Percentiles rank a stretch among this genome's conserved stretches.
Conservation (phyloP, 2,888 invertebrate species). For the Acronicta leporina region DNA sequence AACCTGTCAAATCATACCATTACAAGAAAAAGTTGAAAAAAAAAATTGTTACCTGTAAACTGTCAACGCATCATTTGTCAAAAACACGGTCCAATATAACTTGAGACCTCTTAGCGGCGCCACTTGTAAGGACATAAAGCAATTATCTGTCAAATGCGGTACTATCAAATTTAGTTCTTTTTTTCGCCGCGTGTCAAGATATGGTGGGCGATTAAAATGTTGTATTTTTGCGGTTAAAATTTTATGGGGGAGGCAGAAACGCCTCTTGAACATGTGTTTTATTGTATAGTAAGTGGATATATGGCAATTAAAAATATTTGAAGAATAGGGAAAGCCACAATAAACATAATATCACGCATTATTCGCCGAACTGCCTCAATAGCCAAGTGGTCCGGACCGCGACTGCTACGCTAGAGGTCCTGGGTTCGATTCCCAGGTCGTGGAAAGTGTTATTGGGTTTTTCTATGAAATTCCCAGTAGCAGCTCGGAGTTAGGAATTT, state of each 20-base stretch:
- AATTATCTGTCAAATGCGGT: slow-evolving; percentile 3
- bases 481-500: too few species aligned
- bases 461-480: too few species aligned
- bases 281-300: background rate
- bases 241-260: slow-evolving; percentile 3
- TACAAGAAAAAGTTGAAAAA: slow-evolving; percentile 48
- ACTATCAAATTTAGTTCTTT: slow-evolving; percentile 8
- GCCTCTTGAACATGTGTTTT: slow-evolving; percentile 15
- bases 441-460: too few species aligned
- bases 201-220: slow-evolving; percentile 2
- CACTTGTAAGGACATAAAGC: slow-evolving; percentile 2
- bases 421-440: too few species aligned
- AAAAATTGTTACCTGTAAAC: slow-evolving; percentile 59
- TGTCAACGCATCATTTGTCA: slow-evolving; percentile 79
- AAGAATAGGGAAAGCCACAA: too few species aligned
- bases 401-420: too few species aligned
- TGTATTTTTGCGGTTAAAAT: slow-evolving; percentile 6
- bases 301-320: slow-evolving; percentile 12
- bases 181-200: slow-evolving; percentile 16
- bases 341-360: too few species aligned
- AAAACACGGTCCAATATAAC: slow-evolving; percentile 13
- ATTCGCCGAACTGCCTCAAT: too few species aligned
- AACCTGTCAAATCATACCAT: slow-evolving; percentile 30
- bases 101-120: slow-evolving; percentile 27
- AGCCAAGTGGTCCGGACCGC: too few species aligned